These are phyloP conservation scores for Micromussa lordhowensis DNA, from an alignment of 92 coral and sea anemone species.

Conservation along the genomic window DNA sequence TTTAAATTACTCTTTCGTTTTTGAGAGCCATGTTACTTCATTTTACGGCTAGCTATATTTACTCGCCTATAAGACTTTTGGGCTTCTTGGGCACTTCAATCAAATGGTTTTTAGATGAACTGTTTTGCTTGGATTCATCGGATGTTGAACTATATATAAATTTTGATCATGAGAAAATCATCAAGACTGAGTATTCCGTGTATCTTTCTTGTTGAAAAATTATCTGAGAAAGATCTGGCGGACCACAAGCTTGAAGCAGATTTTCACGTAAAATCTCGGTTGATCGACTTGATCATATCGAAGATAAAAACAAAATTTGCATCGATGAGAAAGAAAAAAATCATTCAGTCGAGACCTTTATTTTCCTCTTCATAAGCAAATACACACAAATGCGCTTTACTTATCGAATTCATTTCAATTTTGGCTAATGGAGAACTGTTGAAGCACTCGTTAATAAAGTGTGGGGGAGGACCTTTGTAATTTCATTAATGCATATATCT, in stretches of 20 bases:
- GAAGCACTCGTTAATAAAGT: too few relatives aligned
- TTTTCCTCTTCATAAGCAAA: neutral
- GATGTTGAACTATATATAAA: neutral
- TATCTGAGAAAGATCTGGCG: neutral
- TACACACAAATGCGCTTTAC: neutral
- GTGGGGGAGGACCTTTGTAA: too few relatives aligned
- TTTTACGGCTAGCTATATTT: too few relatives aligned
- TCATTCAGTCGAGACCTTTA: neutral
- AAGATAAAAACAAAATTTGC: neutral
- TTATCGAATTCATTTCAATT: neutral
- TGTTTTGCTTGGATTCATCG: neutral
- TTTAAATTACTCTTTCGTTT: neutral
- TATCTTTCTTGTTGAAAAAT: neutral
- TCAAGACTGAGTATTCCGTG: neutral
- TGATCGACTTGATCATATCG: neutral
- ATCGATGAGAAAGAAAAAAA: neutral
- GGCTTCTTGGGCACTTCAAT: neutral
- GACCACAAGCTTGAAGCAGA: neutral
- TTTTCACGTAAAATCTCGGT: neutral
- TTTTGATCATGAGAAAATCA: neutral
- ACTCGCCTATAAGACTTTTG: neutral
- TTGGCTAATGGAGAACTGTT: neutral
- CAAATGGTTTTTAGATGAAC: neutral
- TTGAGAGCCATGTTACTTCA: neutral
- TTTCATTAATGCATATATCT: too few relatives aligned